Evolutionary conservation across 64 coral and sea anemone genomes (phyloP).

Genomic region (Montipora cactus): DNA sequence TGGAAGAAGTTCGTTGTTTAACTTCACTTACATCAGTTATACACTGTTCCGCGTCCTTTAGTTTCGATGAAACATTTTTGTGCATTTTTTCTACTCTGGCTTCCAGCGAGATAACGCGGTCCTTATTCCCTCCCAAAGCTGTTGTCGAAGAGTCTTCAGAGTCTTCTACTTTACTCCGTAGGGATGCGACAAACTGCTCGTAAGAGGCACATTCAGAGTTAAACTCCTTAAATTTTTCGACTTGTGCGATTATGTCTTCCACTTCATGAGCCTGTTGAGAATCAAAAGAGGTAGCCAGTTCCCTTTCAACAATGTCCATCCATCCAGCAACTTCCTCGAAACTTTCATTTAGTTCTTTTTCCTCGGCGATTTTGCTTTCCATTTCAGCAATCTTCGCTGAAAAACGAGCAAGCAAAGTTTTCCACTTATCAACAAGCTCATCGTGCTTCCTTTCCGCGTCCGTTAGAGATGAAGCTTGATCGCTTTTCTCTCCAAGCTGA

Average conservation of each 20-base stretch:
- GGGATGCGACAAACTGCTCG: conserved; percentile 53
- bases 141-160: conserved; percentile 41
- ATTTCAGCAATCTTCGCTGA: conserved; percentile 57
- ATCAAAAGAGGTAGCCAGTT: conserved; percentile 31
- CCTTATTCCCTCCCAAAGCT: conserved; percentile 22
- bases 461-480: conserved; percentile 5
- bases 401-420: conserved; percentile 42
- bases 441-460: conserved; percentile 38
- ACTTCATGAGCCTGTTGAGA: conserved; percentile 35
- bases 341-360: conserved; percentile 65
- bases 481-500: conserved; percentile 59
- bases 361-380: conserved; percentile 40
- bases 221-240: conserved; percentile 62
- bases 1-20: conserved; percentile 26
- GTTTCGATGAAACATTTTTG: conserved; percentile 32
- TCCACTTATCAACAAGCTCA: conserved; percentile 76
- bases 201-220: conserved; percentile 72
- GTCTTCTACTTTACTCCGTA: conserved; percentile 64
- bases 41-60: conserved; percentile 26
- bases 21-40: not conserved
- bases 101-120: conserved; percentile 53
- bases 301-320: conserved; percentile 71
- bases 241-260: conserved; percentile 58
- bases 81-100: conserved; percentile 55
- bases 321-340: conserved; percentile 68